A percentile compares a stretch with the other conserved stretches of the same genome.
Evolutionary conservation across 2,113 vertebrate species (phyloP).

Genomic region (Hemibagrus wyckioides): DNA sequence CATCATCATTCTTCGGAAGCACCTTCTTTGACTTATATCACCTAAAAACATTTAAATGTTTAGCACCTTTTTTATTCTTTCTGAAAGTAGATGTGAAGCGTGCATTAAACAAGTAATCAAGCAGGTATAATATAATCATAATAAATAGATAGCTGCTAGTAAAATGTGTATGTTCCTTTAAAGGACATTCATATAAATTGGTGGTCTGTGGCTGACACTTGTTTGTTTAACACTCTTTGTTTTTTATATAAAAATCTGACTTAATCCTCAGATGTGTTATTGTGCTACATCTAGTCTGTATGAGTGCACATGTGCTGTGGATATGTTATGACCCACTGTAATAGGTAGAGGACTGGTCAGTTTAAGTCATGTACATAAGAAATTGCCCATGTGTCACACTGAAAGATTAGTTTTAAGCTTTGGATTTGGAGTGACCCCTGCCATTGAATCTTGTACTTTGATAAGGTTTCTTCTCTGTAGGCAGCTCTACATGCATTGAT

Average conservation of each 20-base stretch:
- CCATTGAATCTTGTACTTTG: neutral
- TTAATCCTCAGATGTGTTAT: constrained; percentile 18
- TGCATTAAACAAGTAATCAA: constrained; percentile 25
- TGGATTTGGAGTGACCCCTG: neutral
- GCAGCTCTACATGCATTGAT: constrained; percentile 21
- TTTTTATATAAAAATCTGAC: constrained; percentile 34
- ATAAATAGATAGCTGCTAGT: neutral
- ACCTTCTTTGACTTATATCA: neutral
- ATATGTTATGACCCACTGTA: constrained; percentile 21
- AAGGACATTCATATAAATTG: constrained; percentile 8
- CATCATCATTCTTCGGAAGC: neutral
- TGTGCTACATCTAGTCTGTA: constrained; percentile 44
- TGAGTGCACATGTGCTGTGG: neutral
- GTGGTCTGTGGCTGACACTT: constrained; percentile 14
- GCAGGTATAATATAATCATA: neutral
- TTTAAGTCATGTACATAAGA: neutral
- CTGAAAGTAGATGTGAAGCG: constrained; percentile 6
- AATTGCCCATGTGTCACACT: neutral
- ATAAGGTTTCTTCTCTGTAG: neutral
- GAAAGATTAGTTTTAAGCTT: neutral
- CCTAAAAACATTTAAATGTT: constrained; percentile 25
- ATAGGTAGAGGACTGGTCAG: neutral
- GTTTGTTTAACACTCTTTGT: no score
- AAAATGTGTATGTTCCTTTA: constrained; percentile 16
- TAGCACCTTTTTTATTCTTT: neutral